A percentile compares a stretch with the other conserved stretches of the same genome.
Evolutionary conservation across 2,113 vertebrate species (phyloP).

Genomic region (Engraulis encrasicolus): DNA sequence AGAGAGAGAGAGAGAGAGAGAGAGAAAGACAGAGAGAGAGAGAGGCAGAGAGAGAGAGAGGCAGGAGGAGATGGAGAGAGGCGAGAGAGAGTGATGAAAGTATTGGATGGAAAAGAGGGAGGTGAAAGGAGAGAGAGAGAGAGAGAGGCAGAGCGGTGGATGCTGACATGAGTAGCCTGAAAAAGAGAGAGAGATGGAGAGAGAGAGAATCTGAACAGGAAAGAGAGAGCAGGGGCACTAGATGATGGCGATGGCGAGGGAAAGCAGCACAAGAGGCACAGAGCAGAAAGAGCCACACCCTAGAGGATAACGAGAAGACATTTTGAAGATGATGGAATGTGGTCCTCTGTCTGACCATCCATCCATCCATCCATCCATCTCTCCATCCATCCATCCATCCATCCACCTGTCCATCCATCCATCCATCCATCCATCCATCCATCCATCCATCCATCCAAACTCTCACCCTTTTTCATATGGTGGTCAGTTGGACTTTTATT

Average conservation of each 20-base stretch:
- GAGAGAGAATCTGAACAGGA: constrained; percentile 6
- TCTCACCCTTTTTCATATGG: constrained; percentile 54
- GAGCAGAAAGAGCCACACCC: background rate
- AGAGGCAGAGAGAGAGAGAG: constrained; percentile 56
- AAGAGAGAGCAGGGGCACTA: constrained; percentile 5
- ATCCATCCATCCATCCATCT: too few species aligned
- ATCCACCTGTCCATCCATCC: too few species aligned
- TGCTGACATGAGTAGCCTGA: constrained; percentile 24
- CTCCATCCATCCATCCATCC: too few species aligned
- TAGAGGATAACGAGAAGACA: constrained; percentile 1
- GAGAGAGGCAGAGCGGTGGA: constrained; percentile 52
- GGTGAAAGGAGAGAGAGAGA: constrained; percentile 60
- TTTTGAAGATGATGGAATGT: background rate
- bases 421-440: too few species aligned
- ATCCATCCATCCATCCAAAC: too few species aligned
- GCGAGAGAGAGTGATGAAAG: constrained; percentile 48
- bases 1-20: constrained; percentile 49
- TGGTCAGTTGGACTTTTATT: background rate
- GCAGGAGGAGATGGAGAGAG: constrained; percentile 65
- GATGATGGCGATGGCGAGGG: background rate
- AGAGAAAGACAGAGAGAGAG: constrained; percentile 53
- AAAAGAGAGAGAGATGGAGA: constrained; percentile 6
- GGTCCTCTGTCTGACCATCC: too few species aligned
- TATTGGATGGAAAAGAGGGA: constrained; percentile 49
- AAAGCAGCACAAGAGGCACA: background rate